Base-by-base conservation (phyloP, 2,888 invertebrate species). In the Metellina segmentata region DNA sequence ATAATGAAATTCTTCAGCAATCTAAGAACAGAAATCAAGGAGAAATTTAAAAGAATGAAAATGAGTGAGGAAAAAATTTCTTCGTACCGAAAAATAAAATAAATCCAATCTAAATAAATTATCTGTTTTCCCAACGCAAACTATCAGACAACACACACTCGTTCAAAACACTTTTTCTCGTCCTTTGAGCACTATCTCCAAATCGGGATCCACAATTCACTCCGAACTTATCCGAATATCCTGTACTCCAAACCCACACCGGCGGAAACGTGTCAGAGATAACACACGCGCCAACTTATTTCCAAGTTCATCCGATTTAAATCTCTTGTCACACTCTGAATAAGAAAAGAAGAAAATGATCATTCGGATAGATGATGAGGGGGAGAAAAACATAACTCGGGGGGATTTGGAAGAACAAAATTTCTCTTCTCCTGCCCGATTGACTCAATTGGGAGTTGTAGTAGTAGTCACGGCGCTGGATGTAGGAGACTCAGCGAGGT, bases 361-460 rank as follows among this genome's bases (percentile, higher is more conserved):
- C 34, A 34, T 34, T 61, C 61, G 8, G 61, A 61, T 16, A 61
- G 61, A 5, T 61, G 61, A 61, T 61, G 61, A 61, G 16, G 34
- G 34, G 34, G 34, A 34, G 34, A 34, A 34, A 34, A 34, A 34
- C 34, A 34, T 34, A 34, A 34, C 11, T 11, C 6, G 61, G 16
- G 61, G 16, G 61, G 9, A 9, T 85, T n/a, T 34, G 0, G 72
- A 52, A 75, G 75, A 85, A 11, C 85, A 75, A 34, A 34, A 85
- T n/a, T 9, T 78, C 48, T 81, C 69, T 49, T 71, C 81, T 82
- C 34, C 34, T 89, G 81, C 61, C 83, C 89, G 89, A 89, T 83
- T 90, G 83, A 90, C 85, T 89, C 78, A 85, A 71, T 85, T 53
- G 77, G 77, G n/a, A 78, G 89, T 75, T 34, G 34, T 34, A 34